Evolutionary conservation across 2,888 invertebrate genomes (phyloP), one percentile per base, ranked within the genome.

Genomic region (Atethmia centrago): DNA sequence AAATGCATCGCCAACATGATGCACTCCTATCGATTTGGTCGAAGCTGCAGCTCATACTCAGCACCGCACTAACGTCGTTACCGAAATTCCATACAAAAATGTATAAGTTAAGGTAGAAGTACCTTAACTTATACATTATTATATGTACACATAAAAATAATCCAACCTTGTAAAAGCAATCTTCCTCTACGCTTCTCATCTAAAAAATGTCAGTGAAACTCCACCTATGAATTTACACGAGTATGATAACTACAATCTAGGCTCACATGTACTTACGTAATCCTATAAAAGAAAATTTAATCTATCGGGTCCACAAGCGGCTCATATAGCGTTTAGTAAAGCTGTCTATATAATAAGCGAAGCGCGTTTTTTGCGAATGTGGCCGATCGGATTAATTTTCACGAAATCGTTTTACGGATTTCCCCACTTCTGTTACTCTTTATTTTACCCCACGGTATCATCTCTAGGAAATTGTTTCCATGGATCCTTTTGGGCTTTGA

Each of bases 391-490:
- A 93, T 95, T 95, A 95, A 95, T 95, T 95, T 94, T 91, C 91
- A 88, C 90, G 88, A 92, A 95, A 95, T 95, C 94, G 94, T 93
- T 95, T 94, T 94, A 95, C 92, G 93, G 90, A 90, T 92, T 93
- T 87, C 89, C 92, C 92, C 94, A 92, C 92, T 92, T 92, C 91
- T 93, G 94, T 94, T 94, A 93, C 93, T 90, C 91, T 94, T 95
- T 95, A 95, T 94, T 93, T 94, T 90, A 93, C 95, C 95, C 95
- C 85, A 85, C 90, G 95, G 95, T 93, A 92, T 94, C 95, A 93
- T 95, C 91, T 90, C 94, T 90, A 91, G 93, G 90, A 95, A 94
- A 95, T 95, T 95, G 95, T 94, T 94, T 94, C 91, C 90, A 90
- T 90, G 91, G 90, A 93, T 92, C 90, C 92, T 93, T 93, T 90